Evolutionary conservation across 2,113 vertebrate species (phyloP).

Genomic region (Corythaixoides concolor): DNA sequence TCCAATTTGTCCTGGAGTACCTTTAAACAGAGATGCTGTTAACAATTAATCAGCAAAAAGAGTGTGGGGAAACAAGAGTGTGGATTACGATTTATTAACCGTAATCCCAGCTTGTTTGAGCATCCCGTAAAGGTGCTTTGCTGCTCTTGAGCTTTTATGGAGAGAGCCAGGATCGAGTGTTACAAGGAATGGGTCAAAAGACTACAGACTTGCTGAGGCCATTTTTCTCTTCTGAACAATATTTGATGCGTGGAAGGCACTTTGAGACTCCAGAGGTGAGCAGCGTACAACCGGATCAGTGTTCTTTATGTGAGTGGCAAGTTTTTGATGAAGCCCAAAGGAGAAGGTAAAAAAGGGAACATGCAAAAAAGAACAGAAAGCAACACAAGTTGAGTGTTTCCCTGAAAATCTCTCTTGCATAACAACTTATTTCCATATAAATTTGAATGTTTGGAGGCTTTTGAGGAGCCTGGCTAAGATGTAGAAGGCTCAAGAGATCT

Average conservation of each 20-base stretch:
- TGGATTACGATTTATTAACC: background rate
- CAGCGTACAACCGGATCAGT: background rate
- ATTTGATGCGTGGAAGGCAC: background rate
- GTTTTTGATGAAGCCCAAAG: background rate
- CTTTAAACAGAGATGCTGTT: background rate
- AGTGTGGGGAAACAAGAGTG: background rate
- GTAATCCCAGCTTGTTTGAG: background rate
- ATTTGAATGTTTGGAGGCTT: background rate
- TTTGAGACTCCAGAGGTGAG: background rate
- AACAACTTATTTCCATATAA: background rate
- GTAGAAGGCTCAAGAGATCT: background rate
- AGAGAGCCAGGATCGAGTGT: background rate
- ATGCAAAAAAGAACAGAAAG: background rate
- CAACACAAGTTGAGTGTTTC: background rate
- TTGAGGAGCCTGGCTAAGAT: background rate
- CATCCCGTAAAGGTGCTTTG: background rate
- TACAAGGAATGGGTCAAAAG: background rate
- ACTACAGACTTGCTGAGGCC: background rate
- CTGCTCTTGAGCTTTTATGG: background rate
- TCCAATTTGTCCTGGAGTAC: background rate
- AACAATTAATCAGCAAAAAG: background rate
- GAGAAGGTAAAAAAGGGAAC: background rate
- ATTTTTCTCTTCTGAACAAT: background rate
- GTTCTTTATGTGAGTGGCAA: accelerated
- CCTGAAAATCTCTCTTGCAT: background rate